Evolutionary conservation across 2,888 invertebrate species (phyloP).

Genomic region (Antitype chi): DNA sequence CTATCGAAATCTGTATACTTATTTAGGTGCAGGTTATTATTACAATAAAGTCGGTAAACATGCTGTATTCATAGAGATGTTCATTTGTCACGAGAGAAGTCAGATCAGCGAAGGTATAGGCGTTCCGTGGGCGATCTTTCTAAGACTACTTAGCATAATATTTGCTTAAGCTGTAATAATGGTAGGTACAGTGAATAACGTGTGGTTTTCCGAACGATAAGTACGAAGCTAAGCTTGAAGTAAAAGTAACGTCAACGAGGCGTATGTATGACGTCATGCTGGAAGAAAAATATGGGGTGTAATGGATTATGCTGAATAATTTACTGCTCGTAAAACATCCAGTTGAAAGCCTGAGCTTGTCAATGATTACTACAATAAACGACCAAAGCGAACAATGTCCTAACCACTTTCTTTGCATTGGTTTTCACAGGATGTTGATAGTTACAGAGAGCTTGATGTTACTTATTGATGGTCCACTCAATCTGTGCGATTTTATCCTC

Average conservation of each 20-base stretch:
- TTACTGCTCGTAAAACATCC: not conserved
- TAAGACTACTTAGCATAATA: conserved; percentile 42
- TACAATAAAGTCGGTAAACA: conserved; percentile 13
- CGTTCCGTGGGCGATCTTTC: conserved; percentile 48
- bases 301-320: not conserved
- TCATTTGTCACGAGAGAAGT: conserved; percentile 42
- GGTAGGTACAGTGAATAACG: conserved; percentile 25
- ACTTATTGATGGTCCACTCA: no score
- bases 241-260: conserved; percentile 22
- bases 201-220: conserved; percentile 38
- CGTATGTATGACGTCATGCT: conserved; percentile 18
- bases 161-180: conserved; percentile 28
- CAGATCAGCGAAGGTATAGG: conserved; percentile 17
- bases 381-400: not conserved
- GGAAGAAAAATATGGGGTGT: conserved; percentile 3
- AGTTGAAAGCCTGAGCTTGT: not conserved
- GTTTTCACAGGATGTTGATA: no score
- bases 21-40: not conserved
- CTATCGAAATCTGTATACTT: not conserved
- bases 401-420: not conserved
- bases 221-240: conserved; percentile 12
- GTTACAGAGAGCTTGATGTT: not conserved
- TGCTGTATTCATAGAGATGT: conserved; percentile 33
- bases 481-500: no score
- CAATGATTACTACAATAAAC: not conserved